Evolutionary conservation across 2,797 vertebrate species (phyloP).

Genomic region (Scolopax bukidnonensis): DNA sequence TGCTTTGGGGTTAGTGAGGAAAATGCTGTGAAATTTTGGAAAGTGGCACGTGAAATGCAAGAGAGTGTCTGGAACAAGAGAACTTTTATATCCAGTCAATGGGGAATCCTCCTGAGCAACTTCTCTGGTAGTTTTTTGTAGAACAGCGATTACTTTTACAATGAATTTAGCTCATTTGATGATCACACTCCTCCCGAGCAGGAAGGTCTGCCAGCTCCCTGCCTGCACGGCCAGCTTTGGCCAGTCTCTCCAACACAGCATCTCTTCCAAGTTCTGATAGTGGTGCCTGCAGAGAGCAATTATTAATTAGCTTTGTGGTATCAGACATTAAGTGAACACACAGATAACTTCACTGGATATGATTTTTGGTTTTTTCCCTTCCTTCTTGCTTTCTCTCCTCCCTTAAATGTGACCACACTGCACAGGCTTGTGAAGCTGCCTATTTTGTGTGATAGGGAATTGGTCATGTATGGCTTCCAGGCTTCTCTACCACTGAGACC

Average conservation of each 20-base stretch:
- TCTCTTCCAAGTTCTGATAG: not conserved
- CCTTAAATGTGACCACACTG: not conserved
- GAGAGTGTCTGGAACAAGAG: not conserved
- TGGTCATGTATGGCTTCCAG: not conserved
- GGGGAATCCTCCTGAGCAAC: not conserved
- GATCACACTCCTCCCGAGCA: not conserved
- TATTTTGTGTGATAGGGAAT: not conserved
- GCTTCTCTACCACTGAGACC: not conserved
- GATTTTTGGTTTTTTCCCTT: no score
- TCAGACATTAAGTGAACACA: not conserved
- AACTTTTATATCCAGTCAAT: not conserved
- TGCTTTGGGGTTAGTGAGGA: not conserved
- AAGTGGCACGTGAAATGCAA: not conserved
- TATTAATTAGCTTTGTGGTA: not conserved
- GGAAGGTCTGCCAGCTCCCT: conserved; percentile 42
- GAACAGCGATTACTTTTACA: not conserved
- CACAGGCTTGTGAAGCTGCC: not conserved
- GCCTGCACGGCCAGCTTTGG: not conserved
- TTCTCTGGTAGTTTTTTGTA: not conserved
- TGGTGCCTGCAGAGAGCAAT: not conserved
- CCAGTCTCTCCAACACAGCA: not conserved
- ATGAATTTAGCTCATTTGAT: not conserved
- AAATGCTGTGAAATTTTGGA: not conserved
- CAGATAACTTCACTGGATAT: not conserved
- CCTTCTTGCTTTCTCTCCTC: not conserved